Evolutionary conservation across 2,113 vertebrate genomes (phyloP).

Genomic region (Gymnocephalus cernua): DNA sequence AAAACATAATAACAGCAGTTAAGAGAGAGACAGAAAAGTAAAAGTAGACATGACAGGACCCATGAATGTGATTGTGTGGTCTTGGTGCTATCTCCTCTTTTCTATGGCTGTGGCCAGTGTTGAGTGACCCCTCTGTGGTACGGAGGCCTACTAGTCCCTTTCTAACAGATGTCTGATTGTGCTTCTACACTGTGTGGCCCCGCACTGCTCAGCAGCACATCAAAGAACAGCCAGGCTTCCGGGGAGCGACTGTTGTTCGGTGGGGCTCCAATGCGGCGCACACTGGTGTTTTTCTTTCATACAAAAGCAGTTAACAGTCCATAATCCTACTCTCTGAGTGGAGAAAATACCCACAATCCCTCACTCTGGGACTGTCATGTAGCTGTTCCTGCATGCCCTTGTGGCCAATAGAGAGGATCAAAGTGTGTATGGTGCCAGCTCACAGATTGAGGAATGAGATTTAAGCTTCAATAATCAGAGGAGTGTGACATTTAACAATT

Average conservation of each 20-base stretch:
- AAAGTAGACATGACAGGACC: slow-evolving; percentile 13
- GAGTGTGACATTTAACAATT: neutral
- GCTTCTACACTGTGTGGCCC: slow-evolving; percentile 84
- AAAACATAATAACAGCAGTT: slow-evolving; percentile 2
- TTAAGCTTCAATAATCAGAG: slow-evolving; percentile 84
- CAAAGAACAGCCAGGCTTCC: slow-evolving; percentile 82
- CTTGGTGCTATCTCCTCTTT: slow-evolving; percentile 43
- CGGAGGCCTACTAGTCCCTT: slow-evolving; percentile 76
- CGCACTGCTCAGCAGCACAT: slow-evolving; percentile 81
- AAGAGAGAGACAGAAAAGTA: slow-evolving; percentile 43
- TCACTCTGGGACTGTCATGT: slow-evolving; percentile 41
- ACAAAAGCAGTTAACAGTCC: slow-evolving; percentile 62
- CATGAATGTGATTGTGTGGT: slow-evolving; percentile 15
- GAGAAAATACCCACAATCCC: slow-evolving; percentile 60
- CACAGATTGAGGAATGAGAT: slow-evolving; percentile 81
- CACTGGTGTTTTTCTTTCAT: slow-evolving; percentile 65
- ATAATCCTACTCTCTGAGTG: slow-evolving; percentile 64
- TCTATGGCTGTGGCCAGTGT: slow-evolving; percentile 45
- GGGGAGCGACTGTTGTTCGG: slow-evolving; percentile 70
- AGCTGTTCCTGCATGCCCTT: slow-evolving; percentile 74
- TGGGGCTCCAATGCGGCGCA: slow-evolving; percentile 48
- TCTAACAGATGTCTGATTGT: slow-evolving; percentile 88
- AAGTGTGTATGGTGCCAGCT: slow-evolving; percentile 48
- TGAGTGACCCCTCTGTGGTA: slow-evolving; percentile 61
- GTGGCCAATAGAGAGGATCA: slow-evolving; percentile 77